phyloP scores from a whole-genome alignment of 2,113 vertebrate genomes.

The rabbit (Oryctolagus cuniculus) region mOryCun1.1 NC_091435.1:20552501-20553000 shows the following conservation, averaged over 20 bases:
- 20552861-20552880: constrained; percentile 8
- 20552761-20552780: background rate
- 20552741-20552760: background rate
- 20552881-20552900: background rate
- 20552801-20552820: background rate
- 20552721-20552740: background rate
- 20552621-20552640: constrained; percentile 35
- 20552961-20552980: background rate
- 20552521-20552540: background rate
- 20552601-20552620: background rate
- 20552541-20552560: background rate
- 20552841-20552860: constrained; percentile 40
- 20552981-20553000: background rate
- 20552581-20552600: background rate
- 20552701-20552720: background rate
- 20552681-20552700: background rate
- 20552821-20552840: constrained; percentile 25
- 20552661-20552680: background rate
- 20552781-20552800: constrained; percentile 3
- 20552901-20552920: background rate
- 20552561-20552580: background rate
- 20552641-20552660: background rate
- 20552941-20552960: background rate
- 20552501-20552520: constrained; percentile 31
- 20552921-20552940: too few species aligned